Conservation (phyloP, 2,113 vertebrate genomes). For the Takifugu flavidus region DNA sequence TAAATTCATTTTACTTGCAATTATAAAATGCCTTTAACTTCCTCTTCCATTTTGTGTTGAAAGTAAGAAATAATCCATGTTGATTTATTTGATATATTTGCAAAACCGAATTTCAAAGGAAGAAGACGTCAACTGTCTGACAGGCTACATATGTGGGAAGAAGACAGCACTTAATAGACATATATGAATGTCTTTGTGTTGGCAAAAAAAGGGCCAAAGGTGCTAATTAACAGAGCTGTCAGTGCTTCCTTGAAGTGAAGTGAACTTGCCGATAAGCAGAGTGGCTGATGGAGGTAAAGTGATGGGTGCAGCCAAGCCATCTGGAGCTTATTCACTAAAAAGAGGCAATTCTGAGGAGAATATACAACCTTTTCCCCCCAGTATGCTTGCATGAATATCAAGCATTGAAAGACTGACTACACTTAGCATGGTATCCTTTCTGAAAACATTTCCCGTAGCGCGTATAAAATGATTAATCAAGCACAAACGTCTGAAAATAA, state of each 20-base stretch:
- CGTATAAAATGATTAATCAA: background rate
- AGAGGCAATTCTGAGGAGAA: background rate
- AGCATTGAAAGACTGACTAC: no score
- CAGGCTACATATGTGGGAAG: constrained; percentile 15
- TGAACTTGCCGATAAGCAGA: constrained; percentile 70
- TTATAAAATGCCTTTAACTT: background rate
- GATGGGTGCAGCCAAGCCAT: constrained; percentile 50
- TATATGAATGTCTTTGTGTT: constrained; percentile 27
- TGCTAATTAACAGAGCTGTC: constrained; percentile 77
- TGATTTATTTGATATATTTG: constrained; percentile 1
- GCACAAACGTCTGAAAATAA: background rate
- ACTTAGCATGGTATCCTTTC: background rate
- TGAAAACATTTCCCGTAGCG: background rate
- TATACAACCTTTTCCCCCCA: background rate
- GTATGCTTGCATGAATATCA: no score
- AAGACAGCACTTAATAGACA: constrained; percentile 25
- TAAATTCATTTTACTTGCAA: no score
- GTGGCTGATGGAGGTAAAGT: constrained; percentile 54
- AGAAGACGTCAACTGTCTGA: background rate
- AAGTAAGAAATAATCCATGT: no score
- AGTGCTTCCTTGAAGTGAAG: constrained; percentile 75
- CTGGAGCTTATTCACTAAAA: constrained; percentile 69
- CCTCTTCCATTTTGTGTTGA: no score
- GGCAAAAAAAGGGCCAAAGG: constrained; percentile 53
- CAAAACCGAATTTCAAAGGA: constrained; percentile 1